Evolutionary conservation across 2,113 vertebrate species (phyloP).

Genomic region (Zosterops japonicus): DNA sequence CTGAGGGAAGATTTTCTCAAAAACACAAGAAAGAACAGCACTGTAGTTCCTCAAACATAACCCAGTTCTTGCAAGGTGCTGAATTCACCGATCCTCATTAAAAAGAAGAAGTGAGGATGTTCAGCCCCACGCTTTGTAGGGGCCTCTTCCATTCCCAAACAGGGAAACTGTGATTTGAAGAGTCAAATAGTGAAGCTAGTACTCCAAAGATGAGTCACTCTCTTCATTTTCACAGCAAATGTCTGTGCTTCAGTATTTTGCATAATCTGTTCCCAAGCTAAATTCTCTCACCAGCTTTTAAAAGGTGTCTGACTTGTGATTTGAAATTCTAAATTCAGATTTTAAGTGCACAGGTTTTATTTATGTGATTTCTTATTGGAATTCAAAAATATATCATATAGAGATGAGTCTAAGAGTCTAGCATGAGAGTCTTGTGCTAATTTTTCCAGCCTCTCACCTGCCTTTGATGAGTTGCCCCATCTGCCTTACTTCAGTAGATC

Average conservation of each 20-base stretch:
- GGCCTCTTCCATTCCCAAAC: neutral
- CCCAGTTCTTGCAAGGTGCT: neutral
- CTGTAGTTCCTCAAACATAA: neutral
- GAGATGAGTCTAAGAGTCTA: neutral
- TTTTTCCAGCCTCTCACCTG: neutral
- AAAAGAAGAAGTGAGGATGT: constrained; percentile 1
- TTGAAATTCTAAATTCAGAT: neutral
- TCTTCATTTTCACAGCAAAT: neutral
- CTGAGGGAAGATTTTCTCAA: neutral
- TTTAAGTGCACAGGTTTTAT: neutral
- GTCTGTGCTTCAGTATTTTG: neutral
- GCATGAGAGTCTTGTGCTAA: neutral
- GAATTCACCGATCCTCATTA: neutral
- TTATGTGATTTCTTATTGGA: neutral
- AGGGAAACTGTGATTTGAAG: neutral
- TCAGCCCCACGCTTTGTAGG: neutral
- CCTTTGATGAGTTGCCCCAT: neutral
- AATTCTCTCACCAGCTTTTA: neutral
- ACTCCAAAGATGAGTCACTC: neutral
- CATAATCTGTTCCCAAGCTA: neutral
- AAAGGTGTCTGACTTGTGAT: neutral
- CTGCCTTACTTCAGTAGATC: neutral
- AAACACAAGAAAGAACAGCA: neutral
- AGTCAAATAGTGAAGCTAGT: neutral
- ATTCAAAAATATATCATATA: neutral